Percentiles rank a stretch among this genome's conserved stretches.
Conservation (phyloP, 2,888 invertebrate species). For the Nomada lathburiana region DNA sequence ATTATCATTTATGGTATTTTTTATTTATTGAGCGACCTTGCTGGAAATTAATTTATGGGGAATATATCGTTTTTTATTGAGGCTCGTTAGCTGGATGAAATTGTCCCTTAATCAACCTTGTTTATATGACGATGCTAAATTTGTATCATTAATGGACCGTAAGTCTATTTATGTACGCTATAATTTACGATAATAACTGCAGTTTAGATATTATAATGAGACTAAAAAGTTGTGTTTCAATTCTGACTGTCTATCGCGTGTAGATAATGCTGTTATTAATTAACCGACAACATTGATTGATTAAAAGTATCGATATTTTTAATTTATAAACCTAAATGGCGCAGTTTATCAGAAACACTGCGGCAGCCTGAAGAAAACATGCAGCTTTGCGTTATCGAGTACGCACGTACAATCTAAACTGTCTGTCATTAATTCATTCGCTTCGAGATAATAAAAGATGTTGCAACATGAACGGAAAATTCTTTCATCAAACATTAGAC, state of each 20-base stretch:
- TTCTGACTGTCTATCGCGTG: background rate
- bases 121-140: too few relatives aligned
- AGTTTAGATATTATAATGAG: too few relatives aligned
- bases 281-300: background rate
- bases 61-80: too few relatives aligned
- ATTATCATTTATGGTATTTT: too few relatives aligned
- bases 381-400: background rate
- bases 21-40: too few relatives aligned
- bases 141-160: too few relatives aligned
- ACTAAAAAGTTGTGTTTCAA: background rate
- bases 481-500: background rate
- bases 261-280: conserved; percentile 1
- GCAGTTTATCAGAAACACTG: background rate
- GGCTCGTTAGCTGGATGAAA: too few relatives aligned
- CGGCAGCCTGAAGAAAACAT: background rate
- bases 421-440: conserved; percentile 7
- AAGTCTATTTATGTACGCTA: too few relatives aligned
- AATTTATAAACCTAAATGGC: background rate
- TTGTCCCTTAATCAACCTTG: too few relatives aligned
- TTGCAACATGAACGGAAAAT: conserved; percentile 3
- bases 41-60: too few relatives aligned
- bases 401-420: background rate
- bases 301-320: background rate
- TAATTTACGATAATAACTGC: too few relatives aligned
- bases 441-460: background rate